Base-by-base conservation (phyloP, 1,140 invertebrate species). In the Philopotamus ludificatus region DNA sequence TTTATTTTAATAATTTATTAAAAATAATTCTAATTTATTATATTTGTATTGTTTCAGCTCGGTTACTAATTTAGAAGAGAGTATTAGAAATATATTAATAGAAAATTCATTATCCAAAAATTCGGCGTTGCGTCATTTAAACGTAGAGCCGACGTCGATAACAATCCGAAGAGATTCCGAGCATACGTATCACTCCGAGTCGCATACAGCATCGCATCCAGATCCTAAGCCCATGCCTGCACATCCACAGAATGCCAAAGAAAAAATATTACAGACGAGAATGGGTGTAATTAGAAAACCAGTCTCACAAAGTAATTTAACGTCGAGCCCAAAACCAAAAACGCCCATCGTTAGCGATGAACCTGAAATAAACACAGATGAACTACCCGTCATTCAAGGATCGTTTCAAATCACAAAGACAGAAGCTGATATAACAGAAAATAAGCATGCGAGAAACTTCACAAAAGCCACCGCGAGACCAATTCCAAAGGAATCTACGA, bases 81-180 rank as follows among this genome's bases (percentile, higher is more conserved):
- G 81, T 1, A 79, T 88, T 44, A 85, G 85, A 73, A 86, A 86
- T 75, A 82, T 86, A 50, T 81, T 89, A 72, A 75, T 86, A 45
- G 84, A 86, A 75, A 87, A 89, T 79, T 81, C 85, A 15, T 81
- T 84, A 55, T 86, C 85, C 1, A 80, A 83, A 63, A 80, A 84
- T 66, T 83, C 86, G 20, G 76, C 85, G 16, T 86, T 89, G 73
- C 84, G 86, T 70, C 84, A 84, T 71, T 77, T 89, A 61, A 85
- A 87, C 74, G 82, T 89, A 66, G 87, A 89, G 68, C 76, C 84
- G 12, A 82, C 83, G 51, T 85, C 83, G 69, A 81, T 89, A 62
- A 75, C 79, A 16, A 82, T 88, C 49, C 86, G 85, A 81, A 80
- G 86, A 83, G 78, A 85, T 76, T 77, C 77, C 68, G 74, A 79